A percentile compares a stretch with the other conserved stretches of the same genome.
Evolutionary conservation across 23 tunicate genomes (phyloP).

Genomic region (Halocynthia aurantium): DNA sequence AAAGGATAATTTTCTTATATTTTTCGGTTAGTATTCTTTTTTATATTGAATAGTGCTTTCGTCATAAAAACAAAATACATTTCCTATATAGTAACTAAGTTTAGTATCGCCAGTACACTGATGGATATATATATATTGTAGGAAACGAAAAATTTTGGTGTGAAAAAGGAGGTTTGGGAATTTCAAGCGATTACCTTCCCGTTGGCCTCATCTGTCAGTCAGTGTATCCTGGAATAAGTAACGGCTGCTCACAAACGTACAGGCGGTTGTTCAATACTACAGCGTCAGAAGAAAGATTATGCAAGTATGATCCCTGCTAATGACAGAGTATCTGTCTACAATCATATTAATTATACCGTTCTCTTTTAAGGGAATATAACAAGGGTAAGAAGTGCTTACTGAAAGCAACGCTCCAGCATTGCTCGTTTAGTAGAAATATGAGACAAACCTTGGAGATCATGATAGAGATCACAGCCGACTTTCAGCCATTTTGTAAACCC

Average conservation of each 20-base stretch:
- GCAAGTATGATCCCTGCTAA: neutral
- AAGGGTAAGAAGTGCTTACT: slow-evolving; percentile 20
- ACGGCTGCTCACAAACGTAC: slow-evolving; percentile 10
- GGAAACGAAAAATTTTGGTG: slow-evolving; percentile 22
- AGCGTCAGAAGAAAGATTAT: slow-evolving; percentile 2
- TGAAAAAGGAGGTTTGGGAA: slow-evolving; percentile 19
- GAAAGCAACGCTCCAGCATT: slow-evolving; percentile 10
- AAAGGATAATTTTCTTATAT: slow-evolving; percentile 11
- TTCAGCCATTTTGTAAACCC: slow-evolving; percentile 13
- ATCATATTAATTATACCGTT: neutral
- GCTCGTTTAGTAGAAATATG: slow-evolving; percentile 10
- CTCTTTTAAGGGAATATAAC: slow-evolving; percentile 16
- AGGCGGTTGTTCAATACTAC: slow-evolving; percentile 4
- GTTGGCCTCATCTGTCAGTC: slow-evolving; percentile 7
- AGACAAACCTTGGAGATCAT: slow-evolving; percentile 2
- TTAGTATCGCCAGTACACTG: neutral
- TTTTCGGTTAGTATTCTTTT: slow-evolving; percentile 9
- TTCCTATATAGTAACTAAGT: neutral
- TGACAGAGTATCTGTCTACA: neutral
- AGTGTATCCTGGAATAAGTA: slow-evolving; percentile 6
- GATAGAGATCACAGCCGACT: slow-evolving; percentile 12
- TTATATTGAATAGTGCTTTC: neutral
- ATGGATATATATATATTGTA: neutral
- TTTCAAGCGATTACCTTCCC: slow-evolving; percentile 22
- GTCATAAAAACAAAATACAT: neutral